Evolutionary conservation across 1,140 invertebrate species (phyloP).

Genomic region (Telenomus remus): DNA sequence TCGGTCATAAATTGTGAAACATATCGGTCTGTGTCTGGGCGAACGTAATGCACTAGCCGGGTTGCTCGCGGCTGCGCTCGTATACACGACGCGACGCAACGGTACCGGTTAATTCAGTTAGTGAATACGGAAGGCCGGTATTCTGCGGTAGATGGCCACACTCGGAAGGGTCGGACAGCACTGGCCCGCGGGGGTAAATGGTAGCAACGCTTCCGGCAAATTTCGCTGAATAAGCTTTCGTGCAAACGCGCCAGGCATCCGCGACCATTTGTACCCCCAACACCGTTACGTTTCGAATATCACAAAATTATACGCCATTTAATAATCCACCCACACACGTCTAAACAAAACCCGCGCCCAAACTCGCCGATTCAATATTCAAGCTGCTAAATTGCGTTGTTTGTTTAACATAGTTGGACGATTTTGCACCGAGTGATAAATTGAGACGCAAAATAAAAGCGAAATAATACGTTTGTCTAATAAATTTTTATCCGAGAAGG

Average conservation of each 20-base stretch:
- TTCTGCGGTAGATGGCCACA: slow-evolving; percentile 26
- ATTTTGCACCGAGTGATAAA: too few relatives aligned
- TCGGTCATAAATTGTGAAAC: slow-evolving; percentile 38
- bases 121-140: slow-evolving; percentile 49
- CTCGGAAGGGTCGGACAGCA: slow-evolving; percentile 12
- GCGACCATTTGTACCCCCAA: slow-evolving; percentile 39
- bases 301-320: slow-evolving; percentile 47
- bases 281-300: slow-evolving; percentile 48
- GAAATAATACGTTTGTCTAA: too few relatives aligned
- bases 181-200: slow-evolving; percentile 33
- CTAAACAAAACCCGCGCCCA: neutral
- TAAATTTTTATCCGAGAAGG: too few relatives aligned
- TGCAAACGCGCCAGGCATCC: slow-evolving; percentile 50
- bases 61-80: slow-evolving; percentile 36
- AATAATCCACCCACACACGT: slow-evolving; percentile 30
- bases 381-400: too few relatives aligned
- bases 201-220: slow-evolving; percentile 41
- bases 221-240: slow-evolving; percentile 54
- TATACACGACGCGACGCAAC: slow-evolving; percentile 30
- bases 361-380: slow-evolving; percentile 34
- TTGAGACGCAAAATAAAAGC: too few relatives aligned
- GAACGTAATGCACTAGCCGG: slow-evolving; percentile 33
- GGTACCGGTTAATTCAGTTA: slow-evolving; percentile 56
- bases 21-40: slow-evolving; percentile 28
- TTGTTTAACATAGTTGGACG: too few relatives aligned